Conservation (phyloP, 2,888 invertebrate species). For the Poecilobothrus nobilitatus region DNA sequence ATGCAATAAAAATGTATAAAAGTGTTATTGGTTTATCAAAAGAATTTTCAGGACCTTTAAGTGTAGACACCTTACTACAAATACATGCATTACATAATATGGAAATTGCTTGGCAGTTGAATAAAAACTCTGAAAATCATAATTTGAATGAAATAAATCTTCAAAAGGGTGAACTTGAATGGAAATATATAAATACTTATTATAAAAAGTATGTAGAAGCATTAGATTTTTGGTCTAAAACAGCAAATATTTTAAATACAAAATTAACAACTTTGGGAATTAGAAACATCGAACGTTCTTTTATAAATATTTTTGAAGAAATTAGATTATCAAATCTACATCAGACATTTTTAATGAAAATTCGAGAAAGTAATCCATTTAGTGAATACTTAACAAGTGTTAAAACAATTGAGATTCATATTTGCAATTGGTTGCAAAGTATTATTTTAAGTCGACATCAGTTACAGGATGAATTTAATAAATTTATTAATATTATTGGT, state of each 20-base stretch:
- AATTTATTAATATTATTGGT: constrained; percentile 28
- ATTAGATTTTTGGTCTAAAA: not conserved
- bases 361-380: constrained; percentile 25
- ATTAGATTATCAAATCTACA: constrained; percentile 13
- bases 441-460: constrained; percentile 23
- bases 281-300: constrained; percentile 22
- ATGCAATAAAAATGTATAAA: constrained; percentile 55
- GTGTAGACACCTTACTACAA: constrained; percentile 55
- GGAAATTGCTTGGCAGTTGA: constrained; percentile 42
- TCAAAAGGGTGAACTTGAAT: constrained; percentile 48
- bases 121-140: not conserved
- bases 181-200: constrained; percentile 43
- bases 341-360: constrained; percentile 29
- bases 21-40: constrained; percentile 48
- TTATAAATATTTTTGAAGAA: constrained; percentile 20
- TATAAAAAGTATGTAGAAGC: not conserved
- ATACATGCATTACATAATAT: constrained; percentile 63
- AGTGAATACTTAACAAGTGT: constrained; percentile 15
- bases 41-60: constrained; percentile 20
- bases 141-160: constrained; percentile 22
- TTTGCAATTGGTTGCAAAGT: constrained; percentile 33
- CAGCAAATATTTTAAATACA: not conserved
- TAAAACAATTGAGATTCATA: constrained; percentile 18
- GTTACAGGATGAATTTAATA: constrained; percentile 27
- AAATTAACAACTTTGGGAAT: constrained; percentile 15